phyloP scores from a whole-genome alignment of 2,888 invertebrate genomes.

The Hoplodrina ambigua region DNA sequence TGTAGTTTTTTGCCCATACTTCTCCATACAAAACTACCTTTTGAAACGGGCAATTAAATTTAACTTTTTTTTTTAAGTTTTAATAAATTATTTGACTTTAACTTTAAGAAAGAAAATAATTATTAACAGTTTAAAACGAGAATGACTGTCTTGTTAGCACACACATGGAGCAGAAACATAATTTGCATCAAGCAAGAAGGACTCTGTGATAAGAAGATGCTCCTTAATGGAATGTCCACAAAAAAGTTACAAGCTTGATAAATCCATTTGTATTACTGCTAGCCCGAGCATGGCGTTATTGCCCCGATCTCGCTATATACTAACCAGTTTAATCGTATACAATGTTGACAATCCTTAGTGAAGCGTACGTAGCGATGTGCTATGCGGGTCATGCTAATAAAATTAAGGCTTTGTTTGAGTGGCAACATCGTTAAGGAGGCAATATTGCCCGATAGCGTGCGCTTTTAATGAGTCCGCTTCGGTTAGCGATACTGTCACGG shows the following conservation, averaged over 20 bases:
- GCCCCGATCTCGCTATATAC: constrained; percentile 12
- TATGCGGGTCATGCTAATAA: constrained; percentile 77
- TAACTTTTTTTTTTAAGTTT: too few relatives aligned
- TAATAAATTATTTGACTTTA: too few relatives aligned
- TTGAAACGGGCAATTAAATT: too few relatives aligned
- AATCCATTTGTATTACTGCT: constrained; percentile 9
- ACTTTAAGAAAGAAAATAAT: too few relatives aligned
- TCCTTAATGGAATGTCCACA: not conserved
- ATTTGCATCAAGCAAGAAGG: not conserved
- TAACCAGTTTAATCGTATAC: constrained; percentile 36
- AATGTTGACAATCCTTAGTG: constrained; percentile 62
- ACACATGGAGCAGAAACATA: not conserved
- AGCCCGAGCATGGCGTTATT: not conserved
- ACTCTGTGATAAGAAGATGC: too few relatives aligned
- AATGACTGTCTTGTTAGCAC: too few relatives aligned
- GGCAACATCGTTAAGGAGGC: constrained; percentile 78
- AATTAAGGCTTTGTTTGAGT: constrained; percentile 80
- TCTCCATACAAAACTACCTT: too few relatives aligned
- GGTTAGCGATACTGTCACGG: constrained; percentile 35
- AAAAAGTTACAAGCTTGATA: not conserved
- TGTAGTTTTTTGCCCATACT: too few relatives aligned
- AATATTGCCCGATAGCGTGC: constrained; percentile 70
- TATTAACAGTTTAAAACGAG: too few relatives aligned
- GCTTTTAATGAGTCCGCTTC: constrained; percentile 65
- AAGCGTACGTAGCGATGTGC: constrained; percentile 67